Base-by-base conservation (phyloP, 2,888 invertebrate species). In the Eupithecia pulchellata region DNA sequence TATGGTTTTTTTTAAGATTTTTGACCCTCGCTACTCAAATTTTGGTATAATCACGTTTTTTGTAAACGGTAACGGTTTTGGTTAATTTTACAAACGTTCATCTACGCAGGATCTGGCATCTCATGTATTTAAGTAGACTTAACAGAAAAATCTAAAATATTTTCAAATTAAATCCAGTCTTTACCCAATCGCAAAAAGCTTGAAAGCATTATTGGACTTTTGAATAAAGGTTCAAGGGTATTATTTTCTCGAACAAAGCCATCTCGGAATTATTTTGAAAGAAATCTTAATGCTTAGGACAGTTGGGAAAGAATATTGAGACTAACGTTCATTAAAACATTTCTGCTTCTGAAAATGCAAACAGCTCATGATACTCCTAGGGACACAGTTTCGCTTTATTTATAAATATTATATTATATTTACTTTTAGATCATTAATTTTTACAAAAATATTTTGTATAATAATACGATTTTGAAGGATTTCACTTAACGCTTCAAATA, bases 1-100 rank as follows among this genome's bases (percentile, higher is more conserved):
- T 42, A 20, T 69, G 69, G 66, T 74, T 76, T 76, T 73, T 76
- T 75, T 68, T 71, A 78, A 83, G 42, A 82, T 81, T 80, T 64
- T 66, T 39, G 32, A 72, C 73, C 73, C 72, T 64, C 72, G 77
- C 78, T 74, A 73, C 6, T n/a, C n/a, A n/a, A n/a, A n/a, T 2
- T 32, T 30, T n/a, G 58, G 17, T 17, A 60, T 30, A 11, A n/a
- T 60, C 58, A 60, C 58, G n/a, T 60, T 60, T 58, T 58, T 39
- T 39, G 39, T 39, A n/a, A 6, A 39, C n/a, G n/a, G n/a, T n/a
- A n/a, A n/a, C n/a, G n/a, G n/a, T n/a, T 42, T 2, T n/a, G n/a
- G n/a, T 42, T 9, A 42, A 42, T 42, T 42, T 42, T 2, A 20
- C 9, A 47, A 47, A 20, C 20, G 2, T 47, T 20, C 1, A 47